Percentiles rank a stretch among this genome's conserved stretches.
Evolutionary conservation across 2,888 invertebrate species (phyloP).

Genomic region (Diarsia rubi): DNA sequence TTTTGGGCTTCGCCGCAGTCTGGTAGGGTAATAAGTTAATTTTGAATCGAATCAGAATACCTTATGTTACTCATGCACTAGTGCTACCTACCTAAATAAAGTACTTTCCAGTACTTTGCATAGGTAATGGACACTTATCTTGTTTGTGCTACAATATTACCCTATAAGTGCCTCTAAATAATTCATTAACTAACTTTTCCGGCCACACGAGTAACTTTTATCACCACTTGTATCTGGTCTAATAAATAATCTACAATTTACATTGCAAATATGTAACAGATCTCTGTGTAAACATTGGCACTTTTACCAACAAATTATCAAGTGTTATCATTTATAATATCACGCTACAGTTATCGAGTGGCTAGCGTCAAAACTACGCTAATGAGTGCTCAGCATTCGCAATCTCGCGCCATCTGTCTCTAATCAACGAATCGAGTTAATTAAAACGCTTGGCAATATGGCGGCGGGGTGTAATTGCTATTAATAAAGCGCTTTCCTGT

Average conservation of each 20-base stretch:
- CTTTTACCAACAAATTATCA: slow-evolving; percentile 61
- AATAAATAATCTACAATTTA: slow-evolving; percentile 48
- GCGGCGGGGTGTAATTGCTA: slow-evolving; percentile 90
- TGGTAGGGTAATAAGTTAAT: too few relatives aligned
- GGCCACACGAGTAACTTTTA: slow-evolving; percentile 34
- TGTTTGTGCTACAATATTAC: slow-evolving; percentile 28
- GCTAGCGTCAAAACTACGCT: slow-evolving; percentile 79
- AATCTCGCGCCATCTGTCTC: slow-evolving; percentile 89
- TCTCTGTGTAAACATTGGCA: slow-evolving; percentile 45
- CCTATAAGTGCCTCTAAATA: slow-evolving; percentile 27
- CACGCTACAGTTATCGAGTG: slow-evolving; percentile 65
- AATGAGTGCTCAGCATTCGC: slow-evolving; percentile 84
- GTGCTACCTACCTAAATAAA: neutral
- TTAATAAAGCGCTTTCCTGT: slow-evolving; percentile 90
- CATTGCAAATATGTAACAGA: slow-evolving; percentile 45
- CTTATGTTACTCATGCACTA: neutral
- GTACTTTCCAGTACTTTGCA: slow-evolving; percentile 8
- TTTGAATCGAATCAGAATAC: slow-evolving; percentile 1
- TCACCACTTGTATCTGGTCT: slow-evolving; percentile 18
- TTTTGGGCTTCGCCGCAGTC: too few relatives aligned
- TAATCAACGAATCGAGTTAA: slow-evolving; percentile 90
- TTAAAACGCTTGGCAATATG: slow-evolving; percentile 90
- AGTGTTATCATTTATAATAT: slow-evolving; percentile 59
- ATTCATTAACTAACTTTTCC: slow-evolving; percentile 39
- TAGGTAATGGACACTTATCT: slow-evolving; percentile 32